Evolutionary conservation across 2,888 invertebrate species (phyloP).

Genomic region (Polydrusus cervinus): DNA sequence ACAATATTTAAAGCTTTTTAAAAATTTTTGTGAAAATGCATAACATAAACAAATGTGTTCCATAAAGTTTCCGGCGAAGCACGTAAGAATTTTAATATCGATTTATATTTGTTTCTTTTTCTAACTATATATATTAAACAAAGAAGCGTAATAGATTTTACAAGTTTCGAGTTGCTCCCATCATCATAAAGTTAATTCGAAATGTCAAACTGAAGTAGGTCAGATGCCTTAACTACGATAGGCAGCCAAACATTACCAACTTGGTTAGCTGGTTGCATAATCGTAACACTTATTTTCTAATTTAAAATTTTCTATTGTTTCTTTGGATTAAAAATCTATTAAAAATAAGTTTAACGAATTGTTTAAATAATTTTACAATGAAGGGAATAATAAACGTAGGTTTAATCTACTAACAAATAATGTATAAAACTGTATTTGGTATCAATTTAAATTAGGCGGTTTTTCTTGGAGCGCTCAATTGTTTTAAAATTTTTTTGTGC

Average conservation of each 20-base stretch:
- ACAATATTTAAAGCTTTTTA: background rate
- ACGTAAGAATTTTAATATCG: background rate
- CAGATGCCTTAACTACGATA: background rate
- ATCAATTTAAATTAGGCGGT: background rate
- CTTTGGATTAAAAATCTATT: too few relatives aligned
- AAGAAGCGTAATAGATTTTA: background rate
- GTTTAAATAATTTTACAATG: too few relatives aligned
- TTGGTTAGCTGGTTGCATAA: background rate
- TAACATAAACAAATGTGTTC: constrained; percentile 33
- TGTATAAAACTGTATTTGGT: too few relatives aligned
- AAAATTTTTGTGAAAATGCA: constrained; percentile 10
- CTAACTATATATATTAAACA: background rate
- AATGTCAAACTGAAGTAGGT: background rate
- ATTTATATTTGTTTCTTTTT: constrained; percentile 10
- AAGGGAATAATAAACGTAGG: too few relatives aligned
- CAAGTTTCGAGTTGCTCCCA: background rate
- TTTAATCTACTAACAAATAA: too few relatives aligned
- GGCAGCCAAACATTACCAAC: background rate
- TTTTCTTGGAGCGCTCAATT: background rate
- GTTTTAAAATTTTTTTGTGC: too few relatives aligned
- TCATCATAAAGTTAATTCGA: background rate
- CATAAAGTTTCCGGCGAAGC: background rate
- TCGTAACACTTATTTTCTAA: too few relatives aligned
- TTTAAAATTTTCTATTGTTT: too few relatives aligned
- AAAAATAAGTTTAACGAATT: too few relatives aligned